Evolutionary conservation across 1,140 invertebrate genomes (phyloP).

Genomic region (Stenopsyche tienmushanensis): DNA sequence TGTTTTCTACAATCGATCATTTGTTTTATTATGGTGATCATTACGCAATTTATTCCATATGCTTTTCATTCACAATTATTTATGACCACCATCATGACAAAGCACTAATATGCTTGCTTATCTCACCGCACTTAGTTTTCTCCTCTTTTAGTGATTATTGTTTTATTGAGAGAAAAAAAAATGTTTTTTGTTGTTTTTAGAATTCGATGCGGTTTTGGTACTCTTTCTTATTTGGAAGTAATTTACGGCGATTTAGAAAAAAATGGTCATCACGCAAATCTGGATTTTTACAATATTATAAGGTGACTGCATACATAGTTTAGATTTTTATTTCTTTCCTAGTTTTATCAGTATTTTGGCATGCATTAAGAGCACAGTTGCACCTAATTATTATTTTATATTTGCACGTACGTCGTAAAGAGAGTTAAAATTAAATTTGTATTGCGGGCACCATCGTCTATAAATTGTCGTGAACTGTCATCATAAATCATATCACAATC

Average conservation of each 20-base stretch:
- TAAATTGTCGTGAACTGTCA: too few relatives aligned
- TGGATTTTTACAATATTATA: conserved; percentile 15
- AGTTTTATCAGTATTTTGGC: neutral
- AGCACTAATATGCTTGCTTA: conserved; percentile 11
- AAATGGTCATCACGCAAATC: conserved; percentile 23
- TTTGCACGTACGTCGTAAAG: too few relatives aligned
- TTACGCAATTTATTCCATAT: neutral
- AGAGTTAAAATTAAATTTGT: too few relatives aligned
- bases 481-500: too few relatives aligned
- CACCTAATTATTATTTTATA: too few relatives aligned
- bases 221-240: conserved; percentile 42
- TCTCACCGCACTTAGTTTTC: neutral
- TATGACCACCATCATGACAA: neutral
- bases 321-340: conserved; percentile 2
- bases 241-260: conserved; percentile 8
- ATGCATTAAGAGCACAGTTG: too few relatives aligned
- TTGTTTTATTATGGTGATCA: too few relatives aligned
- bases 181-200: conserved; percentile 42
- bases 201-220: conserved; percentile 40
- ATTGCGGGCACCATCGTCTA: too few relatives aligned
- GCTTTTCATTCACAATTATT: conserved; percentile 4
- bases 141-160: neutral
- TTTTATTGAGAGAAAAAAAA: conserved; percentile 20
- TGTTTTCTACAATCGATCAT: too few relatives aligned
- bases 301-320: conserved; percentile 23